Conservation (phyloP, 2,797 vertebrate species). For the Eutrigla gurnardus region DNA sequence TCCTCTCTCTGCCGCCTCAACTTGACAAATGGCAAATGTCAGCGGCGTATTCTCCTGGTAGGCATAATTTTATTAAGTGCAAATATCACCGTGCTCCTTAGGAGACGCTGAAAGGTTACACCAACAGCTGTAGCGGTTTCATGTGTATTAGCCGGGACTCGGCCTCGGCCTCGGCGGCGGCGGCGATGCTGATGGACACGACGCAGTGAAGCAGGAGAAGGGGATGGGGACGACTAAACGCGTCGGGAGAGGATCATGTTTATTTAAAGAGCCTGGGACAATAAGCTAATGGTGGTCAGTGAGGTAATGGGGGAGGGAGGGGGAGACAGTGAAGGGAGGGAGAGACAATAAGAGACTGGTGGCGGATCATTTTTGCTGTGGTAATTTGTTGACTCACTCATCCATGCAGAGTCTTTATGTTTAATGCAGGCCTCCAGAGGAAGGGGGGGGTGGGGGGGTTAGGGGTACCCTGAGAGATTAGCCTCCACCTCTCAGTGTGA, state of each 20-base stretch:
- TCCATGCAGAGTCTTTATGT: constrained; percentile 90
- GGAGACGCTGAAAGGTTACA: constrained; percentile 89
- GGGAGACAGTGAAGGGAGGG: constrained; percentile 30
- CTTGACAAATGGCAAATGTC: constrained; percentile 92
- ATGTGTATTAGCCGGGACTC: constrained; percentile 84
- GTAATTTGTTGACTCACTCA: constrained; percentile 91
- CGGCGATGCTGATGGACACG: constrained; percentile 82
- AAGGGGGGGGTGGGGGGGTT: constrained; percentile 21
- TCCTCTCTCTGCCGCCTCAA: constrained; percentile 83
- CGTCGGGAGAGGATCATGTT: constrained; percentile 85
- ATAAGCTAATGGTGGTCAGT: constrained; percentile 80
- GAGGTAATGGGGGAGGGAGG: constrained; percentile 48
- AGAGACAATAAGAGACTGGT: constrained; percentile 66
- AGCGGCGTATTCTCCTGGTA: constrained; percentile 89
- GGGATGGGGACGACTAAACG: constrained; percentile 80
- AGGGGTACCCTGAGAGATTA: constrained; percentile 74
- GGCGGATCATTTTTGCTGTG: constrained; percentile 81
- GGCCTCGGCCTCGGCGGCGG: too few species aligned
- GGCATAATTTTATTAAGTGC: constrained; percentile 91
- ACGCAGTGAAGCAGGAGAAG: constrained; percentile 81
- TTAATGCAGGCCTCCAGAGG: constrained; percentile 87
- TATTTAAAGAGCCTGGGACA: constrained; percentile 86
- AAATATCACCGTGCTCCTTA: constrained; percentile 90
- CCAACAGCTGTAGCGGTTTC: constrained; percentile 88
- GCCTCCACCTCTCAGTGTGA: constrained; percentile 71